A percentile compares a stretch with the other conserved stretches of the same genome.
These are phyloP conservation scores for Phragmatobia fuliginosa DNA, from an alignment of 2,888 invertebrate species.

Conservation along the genomic window DNA sequence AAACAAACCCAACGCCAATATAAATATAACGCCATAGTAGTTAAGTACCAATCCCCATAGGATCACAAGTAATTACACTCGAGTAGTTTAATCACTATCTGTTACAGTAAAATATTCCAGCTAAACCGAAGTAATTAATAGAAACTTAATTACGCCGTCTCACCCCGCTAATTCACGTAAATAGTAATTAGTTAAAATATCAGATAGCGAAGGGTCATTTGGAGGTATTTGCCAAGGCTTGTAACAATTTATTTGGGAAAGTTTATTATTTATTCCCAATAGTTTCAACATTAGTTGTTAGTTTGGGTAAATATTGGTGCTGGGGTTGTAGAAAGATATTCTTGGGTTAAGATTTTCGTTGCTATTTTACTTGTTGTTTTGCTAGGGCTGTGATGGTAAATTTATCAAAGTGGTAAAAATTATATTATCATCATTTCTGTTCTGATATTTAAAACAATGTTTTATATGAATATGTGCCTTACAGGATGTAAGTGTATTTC, in stretches of 20 bases:
- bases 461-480: too few relatives aligned
- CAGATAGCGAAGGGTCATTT: constrained; percentile 40
- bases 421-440: too few relatives aligned
- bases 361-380: neutral
- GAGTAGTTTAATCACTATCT: constrained; percentile 28
- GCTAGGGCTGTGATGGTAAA: neutral
- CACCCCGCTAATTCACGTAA: constrained; percentile 7
- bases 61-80: constrained; percentile 4
- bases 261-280: constrained; percentile 16
- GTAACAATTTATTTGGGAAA: constrained; percentile 28
- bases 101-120: constrained; percentile 18
- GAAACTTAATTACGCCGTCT: constrained; percentile 25
- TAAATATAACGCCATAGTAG: neutral
- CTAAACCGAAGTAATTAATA: constrained; percentile 27
- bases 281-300: constrained; percentile 2
- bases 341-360: neutral
- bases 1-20: neutral
- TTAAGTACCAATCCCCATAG: constrained; percentile 3
- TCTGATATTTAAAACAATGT: too few relatives aligned
- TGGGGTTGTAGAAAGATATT: neutral
- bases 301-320: neutral
- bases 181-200: constrained; percentile 51
- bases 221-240: constrained; percentile 22
- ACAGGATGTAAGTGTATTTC: too few relatives aligned
- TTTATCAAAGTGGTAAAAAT: too few relatives aligned